phyloP scores from a whole-genome alignment of 1,140 invertebrate genomes.

The Lamellibrachia luymesi region DNA sequence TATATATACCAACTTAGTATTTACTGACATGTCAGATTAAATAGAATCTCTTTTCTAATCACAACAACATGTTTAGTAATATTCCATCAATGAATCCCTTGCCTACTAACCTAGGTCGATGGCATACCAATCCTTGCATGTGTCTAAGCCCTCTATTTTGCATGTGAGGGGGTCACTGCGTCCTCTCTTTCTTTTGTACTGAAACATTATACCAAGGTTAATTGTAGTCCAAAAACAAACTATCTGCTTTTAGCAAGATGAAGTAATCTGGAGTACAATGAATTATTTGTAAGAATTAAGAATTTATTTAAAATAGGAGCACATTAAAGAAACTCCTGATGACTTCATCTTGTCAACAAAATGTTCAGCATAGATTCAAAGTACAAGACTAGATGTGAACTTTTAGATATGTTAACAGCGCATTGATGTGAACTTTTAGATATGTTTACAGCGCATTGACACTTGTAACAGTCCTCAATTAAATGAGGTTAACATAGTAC shows the following conservation, averaged over 20 bases:
- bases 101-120: slow-evolving; percentile 75
- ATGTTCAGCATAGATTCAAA: too few relatives aligned
- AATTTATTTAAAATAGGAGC: too few relatives aligned
- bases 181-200: slow-evolving; percentile 10
- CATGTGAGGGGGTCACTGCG: slow-evolving; percentile 42
- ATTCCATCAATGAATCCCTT: not conserved
- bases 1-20: too few relatives aligned
- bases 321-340: not conserved
- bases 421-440: not conserved
- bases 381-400: not conserved
- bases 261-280: too few relatives aligned
- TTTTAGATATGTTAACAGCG: not conserved
- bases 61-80: not conserved
- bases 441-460: too few relatives aligned
- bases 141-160: slow-evolving; percentile 73
- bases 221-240: not conserved
- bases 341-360: too few relatives aligned
- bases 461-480: too few relatives aligned
- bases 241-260: too few relatives aligned
- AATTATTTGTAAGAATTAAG: too few relatives aligned
- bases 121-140: slow-evolving; percentile 77
- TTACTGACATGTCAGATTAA: too few relatives aligned
- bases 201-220: slow-evolving; percentile 1
- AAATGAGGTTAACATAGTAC: too few relatives aligned
- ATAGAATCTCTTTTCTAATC: too few relatives aligned